Evolutionary conservation across 2,113 vertebrate species (phyloP), one percentile per base, ranked within the genome.

Genomic region (Clarias gariepinus): DNA sequence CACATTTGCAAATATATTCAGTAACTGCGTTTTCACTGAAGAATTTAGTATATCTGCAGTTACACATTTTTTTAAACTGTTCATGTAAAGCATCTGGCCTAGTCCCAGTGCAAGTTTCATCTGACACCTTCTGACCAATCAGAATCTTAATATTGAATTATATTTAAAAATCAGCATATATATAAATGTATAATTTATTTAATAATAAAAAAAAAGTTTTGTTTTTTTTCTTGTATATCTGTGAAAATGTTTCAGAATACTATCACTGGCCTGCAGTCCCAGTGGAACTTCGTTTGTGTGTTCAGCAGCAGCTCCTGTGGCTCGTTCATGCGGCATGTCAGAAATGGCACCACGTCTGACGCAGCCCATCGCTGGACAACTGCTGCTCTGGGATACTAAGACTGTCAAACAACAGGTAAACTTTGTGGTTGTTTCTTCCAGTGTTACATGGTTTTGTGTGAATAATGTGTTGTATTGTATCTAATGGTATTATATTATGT

Each of bases 301-400:
- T 87, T 98, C 97, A 0, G 98, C 98, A 0, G 98, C 98, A 11
- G 97, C 98, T 53, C 94, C 92, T 0, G 94, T 93, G 58, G 19
- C 23, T 60, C 63, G 92, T 90, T 69, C 95, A 87, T 33, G 7
- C 78, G 83, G 93, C 94, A 69, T 88, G 89, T 55, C 89, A 55
- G 63, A 94, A 78, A 25, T 90, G 28, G 3, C 90, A 83, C 83
- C 91, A 76, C 2, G 92, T 87, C 87, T 93, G 89, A 91, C 95
- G 68, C 85, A 93, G 81, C 84, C 89, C 3, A 86, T 96, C 83
- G 95, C 97, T 0, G 98, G 98, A 82, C 96, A 95, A 69, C 95
- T 99, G 90, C 93, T 99, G 16, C 94, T 99, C 9, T 99, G 98
- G 98, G 98, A 99, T 92, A 99, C 98, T 0, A 99, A 99, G 91